Conservation (phyloP, 2,113 vertebrate species). For the Hydrochoerus hydrochaeris region DNA sequence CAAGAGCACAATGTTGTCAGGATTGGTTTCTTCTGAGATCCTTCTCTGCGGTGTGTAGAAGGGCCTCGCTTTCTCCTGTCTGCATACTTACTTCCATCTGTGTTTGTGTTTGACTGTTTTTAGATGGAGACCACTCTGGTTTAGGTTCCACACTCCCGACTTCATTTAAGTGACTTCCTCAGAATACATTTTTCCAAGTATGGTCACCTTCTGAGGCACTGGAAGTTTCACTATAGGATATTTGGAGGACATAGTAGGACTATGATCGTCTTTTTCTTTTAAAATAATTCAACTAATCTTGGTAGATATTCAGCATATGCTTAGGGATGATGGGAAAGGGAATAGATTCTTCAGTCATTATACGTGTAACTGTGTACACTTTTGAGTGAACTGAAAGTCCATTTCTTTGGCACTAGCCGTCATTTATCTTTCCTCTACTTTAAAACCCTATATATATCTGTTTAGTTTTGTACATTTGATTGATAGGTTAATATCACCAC, state of each 20-base stretch:
- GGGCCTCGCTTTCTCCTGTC: neutral
- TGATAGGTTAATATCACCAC: neutral
- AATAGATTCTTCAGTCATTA: neutral
- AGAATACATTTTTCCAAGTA: neutral
- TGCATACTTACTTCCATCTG: neutral
- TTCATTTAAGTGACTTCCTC: neutral
- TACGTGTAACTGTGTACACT: neutral
- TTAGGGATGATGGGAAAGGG: neutral
- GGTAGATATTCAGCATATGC: neutral
- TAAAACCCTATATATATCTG: neutral
- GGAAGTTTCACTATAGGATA: neutral
- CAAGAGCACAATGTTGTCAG: neutral
- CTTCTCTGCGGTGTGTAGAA: neutral
- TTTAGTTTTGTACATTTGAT: neutral
- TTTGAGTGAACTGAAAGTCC: neutral
- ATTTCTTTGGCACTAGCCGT: neutral
- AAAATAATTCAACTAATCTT: neutral
- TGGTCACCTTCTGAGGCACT: neutral
- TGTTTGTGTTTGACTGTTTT: neutral
- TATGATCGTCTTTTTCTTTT: neutral
- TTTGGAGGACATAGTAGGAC: neutral
- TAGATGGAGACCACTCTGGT: no score
- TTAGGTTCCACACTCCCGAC: neutral
- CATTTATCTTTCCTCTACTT: neutral
- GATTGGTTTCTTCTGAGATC: neutral